A percentile compares a stretch with the other conserved stretches of the same genome.
Evolutionary conservation across 2,888 invertebrate genomes (phyloP).

Genomic region (Drosophila multiciliata): DNA sequence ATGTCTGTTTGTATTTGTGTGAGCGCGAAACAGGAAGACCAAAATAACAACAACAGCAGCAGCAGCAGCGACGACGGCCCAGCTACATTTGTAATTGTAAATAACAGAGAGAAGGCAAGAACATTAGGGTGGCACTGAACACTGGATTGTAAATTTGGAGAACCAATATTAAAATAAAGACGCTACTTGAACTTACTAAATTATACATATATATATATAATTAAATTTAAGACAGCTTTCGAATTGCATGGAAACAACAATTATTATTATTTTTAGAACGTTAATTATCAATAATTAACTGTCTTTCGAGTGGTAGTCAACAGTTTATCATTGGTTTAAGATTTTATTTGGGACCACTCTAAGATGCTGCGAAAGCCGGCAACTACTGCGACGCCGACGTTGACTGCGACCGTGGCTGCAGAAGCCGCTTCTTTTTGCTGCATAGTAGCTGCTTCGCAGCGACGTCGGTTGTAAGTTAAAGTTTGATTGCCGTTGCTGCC

Average conservation of each 20-base stretch:
- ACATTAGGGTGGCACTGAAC: constrained; percentile 57
- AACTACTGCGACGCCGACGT: constrained; percentile 7
- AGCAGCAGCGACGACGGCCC: constrained; percentile 19
- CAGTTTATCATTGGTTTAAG: neutral
- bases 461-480: constrained; percentile 37
- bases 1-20: constrained; percentile 52
- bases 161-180: neutral
- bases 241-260: neutral
- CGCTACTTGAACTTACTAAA: neutral
- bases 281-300: neutral
- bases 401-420: constrained; percentile 9
- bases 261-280: neutral
- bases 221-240: neutral
- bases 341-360: constrained; percentile 39
- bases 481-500: constrained; percentile 28
- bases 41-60: constrained; percentile 54
- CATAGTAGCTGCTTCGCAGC: constrained; percentile 16
- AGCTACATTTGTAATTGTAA: constrained; percentile 60
- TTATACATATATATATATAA: neutral
- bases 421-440: constrained; percentile 33
- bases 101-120: constrained; percentile 42
- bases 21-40: constrained; percentile 71
- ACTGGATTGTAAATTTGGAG: constrained; percentile 32
- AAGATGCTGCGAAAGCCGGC: constrained; percentile 53
- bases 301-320: neutral